Evolutionary conservation across 2,113 vertebrate genomes (phyloP), one percentile per base, ranked within the genome.

Genomic region (Engraulis encrasicolus): DNA sequence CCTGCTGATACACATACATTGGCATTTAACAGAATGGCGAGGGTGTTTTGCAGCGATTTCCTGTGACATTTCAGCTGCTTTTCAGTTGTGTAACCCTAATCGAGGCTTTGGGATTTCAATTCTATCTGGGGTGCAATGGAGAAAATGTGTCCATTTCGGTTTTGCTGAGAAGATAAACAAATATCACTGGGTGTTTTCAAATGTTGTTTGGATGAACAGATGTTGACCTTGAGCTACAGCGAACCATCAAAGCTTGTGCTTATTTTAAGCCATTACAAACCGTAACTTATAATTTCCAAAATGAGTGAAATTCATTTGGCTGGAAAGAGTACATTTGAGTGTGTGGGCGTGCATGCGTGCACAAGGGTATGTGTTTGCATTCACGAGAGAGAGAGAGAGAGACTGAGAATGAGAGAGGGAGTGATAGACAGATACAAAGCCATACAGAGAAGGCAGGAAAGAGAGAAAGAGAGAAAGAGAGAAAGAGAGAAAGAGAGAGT

Each of bases 121-220:
- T n/a, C n/a, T n/a, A n/a, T n/a, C 54, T 20, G 20, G n/a, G n/a
- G n/a, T n/a, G n/a, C 23, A 58, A n/a, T 58, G 54, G 7, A 58
- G n/a, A n/a, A n/a, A 58, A 58, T 58, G 20, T 58, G 54, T 58
- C n/a, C n/a, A n/a, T 58, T 58, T 58, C n/a, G 19, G 54, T 58
- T 58, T 58, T 9, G 19, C 19, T n/a, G 2, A 23, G 54, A 58
- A 19, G 54, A 58, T 58, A 58, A 54, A 58, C 54, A 58, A 58
- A 58, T n/a, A 58, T n/a, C 40, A 45, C 9, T 45, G 40, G 40
- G n/a, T n/a, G n/a, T n/a, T n/a, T n/a, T n/a, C n/a, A n/a, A n/a
- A n/a, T n/a, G n/a, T n/a, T n/a, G n/a, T n/a, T n/a, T n/a, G n/a
- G n/a, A n/a, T n/a, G n/a, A n/a, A n/a, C 50, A 54, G 50, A 54